Percentiles rank a stretch among this genome's conserved stretches.
Evolutionary conservation across 2,888 invertebrate genomes (phyloP).

Genomic region (Ichneumoninae sp.): DNA sequence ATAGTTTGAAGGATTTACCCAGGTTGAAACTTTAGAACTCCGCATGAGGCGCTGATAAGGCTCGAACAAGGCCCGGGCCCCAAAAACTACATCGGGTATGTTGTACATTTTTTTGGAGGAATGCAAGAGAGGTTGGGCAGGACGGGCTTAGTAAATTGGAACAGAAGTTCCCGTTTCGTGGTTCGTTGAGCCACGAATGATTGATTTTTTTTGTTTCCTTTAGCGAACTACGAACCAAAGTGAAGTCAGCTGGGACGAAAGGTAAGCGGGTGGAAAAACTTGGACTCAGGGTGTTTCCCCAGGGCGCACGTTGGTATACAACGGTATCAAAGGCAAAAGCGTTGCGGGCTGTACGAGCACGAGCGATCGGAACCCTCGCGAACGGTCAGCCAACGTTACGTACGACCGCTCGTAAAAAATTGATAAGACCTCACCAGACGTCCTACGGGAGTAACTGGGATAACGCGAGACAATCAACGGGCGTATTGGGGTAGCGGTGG

Average conservation of each 20-base stretch:
- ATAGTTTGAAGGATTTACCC: no score
- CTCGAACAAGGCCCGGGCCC: no score
- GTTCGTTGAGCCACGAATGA: background rate
- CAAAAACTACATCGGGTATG: no score
- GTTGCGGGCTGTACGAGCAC: slow-evolving; percentile 26
- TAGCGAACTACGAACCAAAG: background rate
- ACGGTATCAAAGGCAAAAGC: slow-evolving; percentile 65
- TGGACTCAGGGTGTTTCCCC: slow-evolving; percentile 45
- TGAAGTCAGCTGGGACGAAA: background rate
- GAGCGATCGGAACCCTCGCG: slow-evolving; percentile 33
- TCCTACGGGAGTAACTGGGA: slow-evolving; percentile 71
- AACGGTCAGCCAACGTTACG: slow-evolving; percentile 31
- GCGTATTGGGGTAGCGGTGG: slow-evolving; percentile 74
- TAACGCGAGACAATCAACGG: slow-evolving; percentile 78
- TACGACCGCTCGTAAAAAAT: slow-evolving; percentile 74
- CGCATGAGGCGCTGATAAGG: no score
- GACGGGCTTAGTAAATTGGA: no score
- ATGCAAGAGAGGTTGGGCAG: no score
- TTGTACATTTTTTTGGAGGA: no score
- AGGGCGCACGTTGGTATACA: slow-evolving; percentile 70
- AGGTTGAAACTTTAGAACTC: no score
- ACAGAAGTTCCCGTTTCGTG: no score
- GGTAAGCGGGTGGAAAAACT: slow-evolving; percentile 21
- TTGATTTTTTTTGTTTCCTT: slow-evolving; percentile 3
- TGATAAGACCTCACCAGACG: slow-evolving; percentile 74